Evolutionary conservation across 2,113 vertebrate genomes (phyloP), one percentile per base, ranked within the genome.

Genomic region (Hippocampus abdominalis): DNA sequence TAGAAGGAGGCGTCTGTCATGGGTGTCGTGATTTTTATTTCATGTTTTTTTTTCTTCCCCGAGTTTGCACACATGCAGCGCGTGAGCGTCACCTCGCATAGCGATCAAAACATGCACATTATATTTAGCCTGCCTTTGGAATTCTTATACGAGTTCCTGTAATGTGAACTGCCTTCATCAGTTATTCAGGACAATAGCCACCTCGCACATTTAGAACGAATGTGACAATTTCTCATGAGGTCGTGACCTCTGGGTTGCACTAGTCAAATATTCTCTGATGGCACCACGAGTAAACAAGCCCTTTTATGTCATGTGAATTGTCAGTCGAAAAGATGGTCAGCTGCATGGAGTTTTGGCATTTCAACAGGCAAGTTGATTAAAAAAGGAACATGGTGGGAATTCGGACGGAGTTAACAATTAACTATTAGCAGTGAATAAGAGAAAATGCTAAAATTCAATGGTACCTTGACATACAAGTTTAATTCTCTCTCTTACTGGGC

Each of bases 11-110:
- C 79, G 15, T 40, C 27, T 12, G 64, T 71, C 78, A 64, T 68
- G 64, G 32, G 68, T 77, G 73, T 75, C 76, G 80, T 80, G 76
- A 82, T 81, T 82, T 76, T 70, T 42, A 36, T 36, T 36, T 36
- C 32, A 36, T 32, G 32, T 0, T 32, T 32, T 36, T 36, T 32
- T 36, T 36, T 6, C 32, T 44, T 85, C 40, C 29, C 68, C 25
- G 6, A 23, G 21, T 64, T 32, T 60, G 73, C 68, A 76, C 67
- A 73, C 68, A 76, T 59, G 64, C 57, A 68, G 62, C 46, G 21
- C 54, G 56, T 62, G 61, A 42, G 39, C 64, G 53, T 67, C 36
- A 44, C 61, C 29, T 64, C 53, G 8, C 29, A 68, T 60, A 20
- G 8, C 63, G 75, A 79, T 27, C 39, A 64, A 46, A 36, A 40